phyloP scores from a whole-genome alignment of 2,888 invertebrate species.

The Hypselothyrea guttata region DNA sequence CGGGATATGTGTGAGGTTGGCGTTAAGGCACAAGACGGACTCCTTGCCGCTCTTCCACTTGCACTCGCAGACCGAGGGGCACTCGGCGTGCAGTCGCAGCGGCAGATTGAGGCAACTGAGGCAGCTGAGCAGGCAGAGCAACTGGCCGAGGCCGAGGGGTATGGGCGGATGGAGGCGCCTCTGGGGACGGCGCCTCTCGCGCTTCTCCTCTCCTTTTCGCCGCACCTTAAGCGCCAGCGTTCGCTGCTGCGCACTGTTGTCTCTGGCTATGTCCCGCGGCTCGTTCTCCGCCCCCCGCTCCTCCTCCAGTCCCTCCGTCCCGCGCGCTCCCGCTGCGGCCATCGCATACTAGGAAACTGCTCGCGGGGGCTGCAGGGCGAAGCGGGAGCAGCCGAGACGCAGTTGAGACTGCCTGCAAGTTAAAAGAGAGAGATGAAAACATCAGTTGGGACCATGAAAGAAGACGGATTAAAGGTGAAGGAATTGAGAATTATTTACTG shows the following conservation, averaged over 20 bases:
- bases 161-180: constrained; percentile 68
- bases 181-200: constrained; percentile 39
- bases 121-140: constrained; percentile 53
- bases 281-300: constrained; percentile 23
- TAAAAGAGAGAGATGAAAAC: neutral
- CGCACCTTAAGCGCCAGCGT: constrained; percentile 76
- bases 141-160: constrained; percentile 66
- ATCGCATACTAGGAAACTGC: constrained; percentile 63
- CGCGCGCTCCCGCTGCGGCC: constrained; percentile 54
- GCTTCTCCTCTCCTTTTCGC: constrained; percentile 58
- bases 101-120: too few relatives aligned
- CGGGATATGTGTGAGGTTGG: constrained; percentile 89
- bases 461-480: too few relatives aligned
- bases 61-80: constrained; percentile 91
- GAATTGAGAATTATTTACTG: too few relatives aligned
- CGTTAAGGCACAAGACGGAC: constrained; percentile 90
- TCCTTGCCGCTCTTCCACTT: constrained; percentile 95
- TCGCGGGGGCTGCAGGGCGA: neutral
- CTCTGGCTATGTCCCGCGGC: constrained; percentile 58
- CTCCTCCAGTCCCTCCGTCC: constrained; percentile 49
- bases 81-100: constrained; percentile 84
- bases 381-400: constrained; percentile 7
- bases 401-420: constrained; percentile 37
- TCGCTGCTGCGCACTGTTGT: constrained; percentile 73
- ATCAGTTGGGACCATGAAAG: too few relatives aligned